A percentile compares a stretch with the other conserved stretches of the same genome.
phyloP scores from a whole-genome alignment of 2,113 vertebrate genomes.

The Benitochromis conjunctus region DNA sequence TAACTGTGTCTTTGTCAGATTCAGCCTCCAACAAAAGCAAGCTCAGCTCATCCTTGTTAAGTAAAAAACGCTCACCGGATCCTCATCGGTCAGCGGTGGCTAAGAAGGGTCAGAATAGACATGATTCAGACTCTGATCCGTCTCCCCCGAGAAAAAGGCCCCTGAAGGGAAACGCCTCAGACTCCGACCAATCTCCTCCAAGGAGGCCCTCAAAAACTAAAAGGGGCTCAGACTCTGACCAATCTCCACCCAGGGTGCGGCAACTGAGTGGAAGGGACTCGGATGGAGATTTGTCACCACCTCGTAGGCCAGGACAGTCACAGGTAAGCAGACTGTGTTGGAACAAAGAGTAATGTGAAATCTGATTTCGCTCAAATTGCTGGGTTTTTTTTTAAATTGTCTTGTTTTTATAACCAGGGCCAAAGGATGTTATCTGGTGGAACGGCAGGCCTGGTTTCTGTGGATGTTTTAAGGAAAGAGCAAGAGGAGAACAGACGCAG shows the following conservation, averaged over 20 bases:
- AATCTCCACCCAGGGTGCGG: constrained; percentile 65
- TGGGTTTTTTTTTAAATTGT: neutral
- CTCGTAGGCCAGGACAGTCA: constrained; percentile 62
- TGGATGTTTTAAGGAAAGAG: constrained; percentile 79
- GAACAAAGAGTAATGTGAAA: neutral
- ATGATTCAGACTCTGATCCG: constrained; percentile 52
- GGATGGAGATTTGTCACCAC: constrained; percentile 68
- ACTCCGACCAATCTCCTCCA: constrained; percentile 63
- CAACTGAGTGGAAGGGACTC: constrained; percentile 25
- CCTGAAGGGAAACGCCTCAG: neutral
- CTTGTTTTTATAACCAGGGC: constrained; percentile 49
- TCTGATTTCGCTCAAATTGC: neutral
- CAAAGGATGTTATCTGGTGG: constrained; percentile 80
- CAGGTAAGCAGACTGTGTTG: constrained; percentile 30
- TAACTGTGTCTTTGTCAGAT: constrained; percentile 10
- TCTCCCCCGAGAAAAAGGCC: constrained; percentile 39
- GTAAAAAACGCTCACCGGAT: constrained; percentile 28
- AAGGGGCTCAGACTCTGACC: constrained; percentile 62
- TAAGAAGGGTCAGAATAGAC: constrained; percentile 17
- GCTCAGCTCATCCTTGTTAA: neutral
- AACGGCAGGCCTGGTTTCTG: constrained; percentile 83
- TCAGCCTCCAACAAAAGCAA: constrained; percentile 29
- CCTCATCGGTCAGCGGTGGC: neutral
- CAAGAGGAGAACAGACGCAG: constrained; percentile 78
- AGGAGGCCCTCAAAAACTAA: constrained; percentile 23